phyloP scores from a whole-genome alignment of 2,113 vertebrate species.

The Zingel zingel region DNA sequence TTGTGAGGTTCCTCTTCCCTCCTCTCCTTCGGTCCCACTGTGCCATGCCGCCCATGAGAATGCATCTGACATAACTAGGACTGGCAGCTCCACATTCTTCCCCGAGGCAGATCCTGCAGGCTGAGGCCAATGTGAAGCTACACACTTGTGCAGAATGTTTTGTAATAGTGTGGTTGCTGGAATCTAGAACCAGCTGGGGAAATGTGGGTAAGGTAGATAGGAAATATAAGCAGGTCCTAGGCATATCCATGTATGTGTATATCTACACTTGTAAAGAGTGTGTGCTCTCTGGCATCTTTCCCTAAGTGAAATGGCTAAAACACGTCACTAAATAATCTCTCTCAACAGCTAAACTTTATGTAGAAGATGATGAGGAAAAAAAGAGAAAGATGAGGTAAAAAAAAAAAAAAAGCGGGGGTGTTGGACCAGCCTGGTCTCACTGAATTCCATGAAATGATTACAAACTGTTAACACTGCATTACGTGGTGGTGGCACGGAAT shows the following conservation, averaged over 20 bases:
- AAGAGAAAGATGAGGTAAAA: neutral
- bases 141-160: constrained; percentile 10
- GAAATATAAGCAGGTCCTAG: neutral
- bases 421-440: no score
- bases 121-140: constrained; percentile 51
- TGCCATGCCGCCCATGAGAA: constrained; percentile 42
- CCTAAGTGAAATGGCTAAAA: neutral
- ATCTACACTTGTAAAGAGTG: neutral
- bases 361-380: neutral
- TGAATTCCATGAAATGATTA: no score
- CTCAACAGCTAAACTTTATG: neutral
- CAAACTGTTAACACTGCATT: no score
- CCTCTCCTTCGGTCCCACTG: constrained; percentile 27
- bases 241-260: neutral
- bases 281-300: neutral
- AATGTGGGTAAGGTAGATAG: neutral
- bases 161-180: constrained; percentile 10
- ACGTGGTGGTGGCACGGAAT: no score
- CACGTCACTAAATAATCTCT: neutral
- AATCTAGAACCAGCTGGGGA: neutral
- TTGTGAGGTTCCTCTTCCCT: constrained; percentile 22
- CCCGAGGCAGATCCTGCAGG: constrained; percentile 64
- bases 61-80: constrained; percentile 79
- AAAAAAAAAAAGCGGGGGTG: neutral
- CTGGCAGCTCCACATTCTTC: constrained; percentile 61